These are phyloP conservation scores for Fringilla coelebs DNA, from an alignment of 2,797 vertebrate species.

Conservation along the genomic window DNA sequence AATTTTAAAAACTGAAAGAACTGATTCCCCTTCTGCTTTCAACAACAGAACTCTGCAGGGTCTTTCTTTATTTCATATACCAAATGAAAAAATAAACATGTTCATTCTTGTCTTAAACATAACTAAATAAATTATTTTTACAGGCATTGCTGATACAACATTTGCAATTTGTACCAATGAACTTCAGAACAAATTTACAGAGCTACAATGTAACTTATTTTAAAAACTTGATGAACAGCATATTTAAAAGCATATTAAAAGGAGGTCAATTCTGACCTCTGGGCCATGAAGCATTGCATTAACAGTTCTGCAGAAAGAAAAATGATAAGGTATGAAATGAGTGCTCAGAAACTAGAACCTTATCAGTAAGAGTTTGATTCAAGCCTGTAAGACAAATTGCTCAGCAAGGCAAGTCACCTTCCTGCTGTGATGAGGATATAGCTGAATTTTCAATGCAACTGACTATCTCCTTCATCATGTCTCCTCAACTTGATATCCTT, in stretches of 20 bases:
- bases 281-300: slow-evolving; percentile 78
- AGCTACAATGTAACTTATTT: slow-evolving; percentile 45
- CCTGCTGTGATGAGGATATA: slow-evolving; percentile 78
- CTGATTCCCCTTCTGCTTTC: neutral
- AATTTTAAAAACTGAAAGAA: neutral
- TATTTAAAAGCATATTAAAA: slow-evolving; percentile 76
- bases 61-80: neutral
- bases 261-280: slow-evolving; percentile 80
- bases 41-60: neutral
- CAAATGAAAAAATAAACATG: neutral
- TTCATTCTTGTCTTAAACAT: neutral
- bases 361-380: slow-evolving; percentile 79
- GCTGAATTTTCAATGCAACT: slow-evolving; percentile 76
- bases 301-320: slow-evolving; percentile 77
- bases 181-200: slow-evolving; percentile 50
- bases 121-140: slow-evolving; percentile 19
- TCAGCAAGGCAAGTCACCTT: slow-evolving; percentile 81
- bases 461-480: slow-evolving; percentile 75
- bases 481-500: slow-evolving; percentile 70
- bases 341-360: slow-evolving; percentile 78
- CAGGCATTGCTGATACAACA: neutral
- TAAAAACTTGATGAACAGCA: slow-evolving; percentile 61
- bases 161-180: slow-evolving; percentile 34
- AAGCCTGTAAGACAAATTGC: slow-evolving; percentile 83
- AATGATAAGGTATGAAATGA: slow-evolving; percentile 81